These are phyloP conservation scores for Poecile montanus DNA, from an alignment of 2,797 vertebrate genomes.

Conservation along the genomic window DNA sequence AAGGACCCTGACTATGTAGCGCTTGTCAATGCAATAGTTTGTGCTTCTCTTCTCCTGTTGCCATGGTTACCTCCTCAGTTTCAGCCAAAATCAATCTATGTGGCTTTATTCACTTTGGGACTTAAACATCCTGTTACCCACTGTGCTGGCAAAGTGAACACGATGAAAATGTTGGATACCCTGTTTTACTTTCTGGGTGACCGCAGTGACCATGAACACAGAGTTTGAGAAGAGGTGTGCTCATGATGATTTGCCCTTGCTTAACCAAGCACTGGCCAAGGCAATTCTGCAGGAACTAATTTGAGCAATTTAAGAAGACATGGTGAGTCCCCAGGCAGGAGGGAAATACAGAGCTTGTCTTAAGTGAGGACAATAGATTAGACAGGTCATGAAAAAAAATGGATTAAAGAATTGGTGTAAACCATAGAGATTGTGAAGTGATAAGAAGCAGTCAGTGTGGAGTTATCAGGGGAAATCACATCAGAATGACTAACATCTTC, in stretches of 20 bases:
- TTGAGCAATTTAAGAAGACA: neutral
- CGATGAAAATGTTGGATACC: neutral
- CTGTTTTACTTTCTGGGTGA: neutral
- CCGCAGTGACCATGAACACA: accelerated
- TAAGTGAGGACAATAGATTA: neutral
- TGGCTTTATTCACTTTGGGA: neutral
- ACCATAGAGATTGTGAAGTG: accelerated
- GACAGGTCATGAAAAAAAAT: neutral
- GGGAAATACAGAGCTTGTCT: neutral
- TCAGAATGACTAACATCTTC: neutral
- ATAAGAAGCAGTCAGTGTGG: neutral
- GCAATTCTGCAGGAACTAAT: neutral
- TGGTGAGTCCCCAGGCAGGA: neutral
- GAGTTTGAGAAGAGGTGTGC: neutral
- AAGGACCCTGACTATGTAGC: neutral
- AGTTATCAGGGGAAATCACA: neutral
- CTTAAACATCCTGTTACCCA: neutral
- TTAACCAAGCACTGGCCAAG: neutral
- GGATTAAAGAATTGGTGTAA: neutral
- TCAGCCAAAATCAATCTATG: neutral
- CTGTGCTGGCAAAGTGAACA: neutral
- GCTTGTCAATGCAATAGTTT: neutral
- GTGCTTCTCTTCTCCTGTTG: neutral
- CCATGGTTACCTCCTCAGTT: neutral
- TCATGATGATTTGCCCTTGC: neutral